Base-by-base conservation (phyloP, 2,888 invertebrate species). In the Tetragonula carbonaria region DNA sequence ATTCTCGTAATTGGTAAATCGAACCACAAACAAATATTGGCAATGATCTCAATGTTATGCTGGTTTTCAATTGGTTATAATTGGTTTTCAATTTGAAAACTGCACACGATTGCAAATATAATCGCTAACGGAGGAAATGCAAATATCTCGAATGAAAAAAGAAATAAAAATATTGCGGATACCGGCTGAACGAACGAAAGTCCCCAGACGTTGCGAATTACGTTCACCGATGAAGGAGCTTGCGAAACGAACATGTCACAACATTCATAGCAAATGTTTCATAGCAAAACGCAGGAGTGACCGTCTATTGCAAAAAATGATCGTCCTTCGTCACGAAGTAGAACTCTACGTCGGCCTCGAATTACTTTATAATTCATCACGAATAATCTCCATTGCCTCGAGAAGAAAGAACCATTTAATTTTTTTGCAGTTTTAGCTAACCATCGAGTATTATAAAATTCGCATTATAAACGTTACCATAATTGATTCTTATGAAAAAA, bases 181-280 rank as follows among this genome's bases (percentile, higher is more conserved):
- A 72, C 21, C 23, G 57, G 63, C 71, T 76, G 75, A 80, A 78
- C 68, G 67, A 51, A 67, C 68, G 75, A 79, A 82, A 65, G 75
- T 86, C 74, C 73, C 72, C 28, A 53, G 65, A 65, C 45, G 67
- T 79, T 77, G 65, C 72, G 74, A 65, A 50, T 72, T 72, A 84
- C 80, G 23, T 81, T 80, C 82, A 77, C 59, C 79, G 77, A 74
- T 80, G 77, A 71, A 74, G 57, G 62, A 62, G 71, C 68, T 86
- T 86, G 78, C 86, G 86, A 83, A 75, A 86, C 80, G 76, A 80
- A 65, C 23, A 78, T 80, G 86, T 86, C 86, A 86, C 80, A 81
- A 83, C 72, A 33, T 83, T 78, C 86, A 68, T 66, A 57, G 79
- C 13, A 63, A 83, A 80, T 23, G 38, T 80, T 83, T 78, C 86